phyloP scores from a whole-genome alignment of 1,140 invertebrate genomes.

The Hyles euphorbiae region DNA sequence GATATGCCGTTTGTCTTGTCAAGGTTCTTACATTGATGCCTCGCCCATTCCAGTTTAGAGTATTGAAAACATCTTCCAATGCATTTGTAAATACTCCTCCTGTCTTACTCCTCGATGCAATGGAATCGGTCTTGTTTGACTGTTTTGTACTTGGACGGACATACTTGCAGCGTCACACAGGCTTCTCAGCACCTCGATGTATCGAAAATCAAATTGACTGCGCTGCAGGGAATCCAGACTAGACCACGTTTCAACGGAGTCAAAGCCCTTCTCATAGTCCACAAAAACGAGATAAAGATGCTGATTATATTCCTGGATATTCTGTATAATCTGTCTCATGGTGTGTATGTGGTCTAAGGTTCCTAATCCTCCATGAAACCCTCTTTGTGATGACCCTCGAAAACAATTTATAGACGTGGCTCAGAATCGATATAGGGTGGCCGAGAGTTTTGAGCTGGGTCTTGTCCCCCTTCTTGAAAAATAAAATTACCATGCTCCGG shows the following conservation, averaged over 20 bases:
- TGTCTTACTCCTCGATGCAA: no score
- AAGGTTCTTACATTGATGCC: background rate
- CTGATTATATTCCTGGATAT: no score
- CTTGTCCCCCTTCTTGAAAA: constrained; percentile 11
- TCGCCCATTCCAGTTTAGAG: background rate
- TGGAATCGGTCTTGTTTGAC: no score
- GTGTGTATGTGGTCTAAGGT: background rate
- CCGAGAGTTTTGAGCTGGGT: constrained; percentile 4
- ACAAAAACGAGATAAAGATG: no score
- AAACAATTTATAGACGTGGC: no score
- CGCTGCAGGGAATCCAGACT: no score
- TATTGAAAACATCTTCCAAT: background rate
- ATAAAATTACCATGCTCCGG: constrained; percentile 4
- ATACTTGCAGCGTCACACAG: no score
- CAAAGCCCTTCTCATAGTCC: background rate
- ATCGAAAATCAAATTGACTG: no score
- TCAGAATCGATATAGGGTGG: constrained; percentile 1
- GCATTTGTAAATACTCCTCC: background rate
- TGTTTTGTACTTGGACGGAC: no score
- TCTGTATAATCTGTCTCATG: background rate
- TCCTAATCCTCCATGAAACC: background rate
- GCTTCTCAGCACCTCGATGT: no score
- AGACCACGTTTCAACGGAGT: background rate
- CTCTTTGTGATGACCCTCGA: no score
- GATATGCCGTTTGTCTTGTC: no score